Base-by-base conservation (phyloP, 2,113 vertebrate species). In the Gopherus flavomarginatus region DNA sequence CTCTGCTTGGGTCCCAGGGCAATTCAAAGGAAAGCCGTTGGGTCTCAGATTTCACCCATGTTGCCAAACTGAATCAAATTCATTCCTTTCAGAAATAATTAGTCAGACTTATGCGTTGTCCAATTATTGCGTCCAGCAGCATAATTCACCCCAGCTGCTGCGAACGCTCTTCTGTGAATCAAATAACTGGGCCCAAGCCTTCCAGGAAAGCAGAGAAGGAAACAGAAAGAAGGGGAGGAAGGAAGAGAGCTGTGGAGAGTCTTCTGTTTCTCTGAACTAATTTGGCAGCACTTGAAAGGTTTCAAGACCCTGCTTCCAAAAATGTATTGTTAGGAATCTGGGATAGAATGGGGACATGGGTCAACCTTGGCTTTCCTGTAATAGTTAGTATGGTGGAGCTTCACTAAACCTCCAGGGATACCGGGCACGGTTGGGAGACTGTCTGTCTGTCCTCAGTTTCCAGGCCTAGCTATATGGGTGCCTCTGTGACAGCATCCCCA, bases 101-200 rank as follows among this genome's bases (percentile, higher is more conserved):
- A 29, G 65, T 14, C 82, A 2, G 19, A 47, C 91, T 19, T 35
- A 24, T 14, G 26, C 3, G 19, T 35, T 49, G 49, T 78, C 79
- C 49, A 19, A 50, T 1, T 22, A 5, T 93, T 53, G 91, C 2
- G 62, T 72, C 92, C 72, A 72, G 86, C 88, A 12, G 2, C 85
- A 5, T n/a, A 53, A 87, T 94, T 92, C 89, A 69, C 2, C 0
- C 35, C 96, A 94, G 97, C 97, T 95, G 96, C 93, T 31, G 62
- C 22, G 84, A 35, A 0, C 42, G 89, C 90, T 47, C 42, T 47
- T 47, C 42, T 78, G 42, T 12, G 24, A 4, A 7, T 14, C 22
- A 29, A 13, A 47, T 78, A 14, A 29, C 75, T 47, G 42, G 75
- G 24, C 75, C 75, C 12, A 8, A 44, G 3, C 42, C 42, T 6